A percentile compares a stretch with the other conserved stretches of the same genome.
These are phyloP conservation scores for Scyliorhinus canicula DNA, from an alignment of 2,797 vertebrate species.

Conservation along the genomic window DNA sequence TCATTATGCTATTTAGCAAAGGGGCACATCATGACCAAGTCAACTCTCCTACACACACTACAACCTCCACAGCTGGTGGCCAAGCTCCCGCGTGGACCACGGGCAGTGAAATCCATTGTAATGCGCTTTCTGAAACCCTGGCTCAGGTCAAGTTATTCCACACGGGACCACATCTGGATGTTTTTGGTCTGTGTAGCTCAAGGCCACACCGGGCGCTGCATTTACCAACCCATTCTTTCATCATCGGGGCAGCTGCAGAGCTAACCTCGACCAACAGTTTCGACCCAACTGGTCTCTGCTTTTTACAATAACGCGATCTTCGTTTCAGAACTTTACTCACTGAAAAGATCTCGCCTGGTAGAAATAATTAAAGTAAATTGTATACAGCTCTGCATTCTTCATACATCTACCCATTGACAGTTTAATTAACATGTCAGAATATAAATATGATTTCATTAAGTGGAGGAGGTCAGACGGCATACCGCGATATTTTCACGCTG, in stretches of 20 bases:
- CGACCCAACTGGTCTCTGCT: not conserved
- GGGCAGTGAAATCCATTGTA: not conserved
- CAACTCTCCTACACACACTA: not conserved
- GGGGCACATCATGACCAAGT: not conserved
- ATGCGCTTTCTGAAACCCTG: not conserved
- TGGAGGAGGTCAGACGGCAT: not conserved
- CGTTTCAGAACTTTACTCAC: not conserved
- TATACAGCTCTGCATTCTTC: not conserved
- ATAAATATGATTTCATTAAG: constrained; percentile 34
- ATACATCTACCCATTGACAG: constrained; percentile 14
- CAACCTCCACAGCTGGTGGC: not conserved
- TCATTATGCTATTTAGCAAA: not conserved
- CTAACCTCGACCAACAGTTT: not conserved
- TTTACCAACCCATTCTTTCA: not conserved
- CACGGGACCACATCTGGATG: not conserved
- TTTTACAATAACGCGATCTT: not conserved
- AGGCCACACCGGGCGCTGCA: not conserved
- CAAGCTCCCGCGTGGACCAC: not conserved
- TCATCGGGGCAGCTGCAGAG: not conserved
- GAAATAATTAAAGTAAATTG: not conserved
- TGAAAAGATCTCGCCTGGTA: not conserved
- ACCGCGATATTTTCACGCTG: not conserved
- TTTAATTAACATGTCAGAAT: constrained; percentile 28
- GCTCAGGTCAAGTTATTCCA: not conserved
- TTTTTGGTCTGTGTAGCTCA: not conserved